Base-by-base conservation (phyloP, 2,113 vertebrate species). In the Copsychus sechellarum region DNA sequence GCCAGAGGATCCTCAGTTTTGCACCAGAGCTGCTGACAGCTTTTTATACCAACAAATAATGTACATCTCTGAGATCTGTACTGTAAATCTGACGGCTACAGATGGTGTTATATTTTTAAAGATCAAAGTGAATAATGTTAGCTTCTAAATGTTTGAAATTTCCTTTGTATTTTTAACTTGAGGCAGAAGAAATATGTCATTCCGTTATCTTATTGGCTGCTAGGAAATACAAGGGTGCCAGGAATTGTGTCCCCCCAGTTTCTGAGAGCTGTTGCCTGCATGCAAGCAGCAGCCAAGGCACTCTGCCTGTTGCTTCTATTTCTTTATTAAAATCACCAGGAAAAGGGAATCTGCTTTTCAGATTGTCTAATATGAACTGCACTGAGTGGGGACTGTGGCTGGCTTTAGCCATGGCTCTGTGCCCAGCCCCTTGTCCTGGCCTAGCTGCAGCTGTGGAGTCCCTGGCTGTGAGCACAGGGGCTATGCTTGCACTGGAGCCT, bases 81-180 rank as follows among this genome's bases (percentile, higher is more conserved):
- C 84, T 91, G 70, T 95, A 95, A 96, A 93, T 84, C 86, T 93
- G 76, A 79, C 58, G 22, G 82, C 65, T 79, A 36, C 93, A 96
- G 93, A 92, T 96, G 94, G 90, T 94, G 80, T 88, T 93, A 57
- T 23, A 90, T 94, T 93, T 93, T 90, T 94, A 78, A 95, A 92
- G 66, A 91, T 92, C 77, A 74, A 90, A 94, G 74, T 43, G 88
- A 86, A 83, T 93, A 80, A 81, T 8, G 12, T 92, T 92, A 81
- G 54, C 62, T 74, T 71, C 86, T 87, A 91, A 89, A 84, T 61
- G 81, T 91, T 92, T 89, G 81, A 94, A 77, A 61, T 88, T 95
- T 88, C 93, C 76, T 88, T 78, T 93, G 67, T 92, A 77, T 95
- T 93, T 96, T 94, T 88, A 92, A 88, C 90, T 92, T 5, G 29